These are phyloP conservation scores for Chamaetylas fuelleborni DNA, from an alignment of 2,113 vertebrate genomes.

Conservation along the genomic window DNA sequence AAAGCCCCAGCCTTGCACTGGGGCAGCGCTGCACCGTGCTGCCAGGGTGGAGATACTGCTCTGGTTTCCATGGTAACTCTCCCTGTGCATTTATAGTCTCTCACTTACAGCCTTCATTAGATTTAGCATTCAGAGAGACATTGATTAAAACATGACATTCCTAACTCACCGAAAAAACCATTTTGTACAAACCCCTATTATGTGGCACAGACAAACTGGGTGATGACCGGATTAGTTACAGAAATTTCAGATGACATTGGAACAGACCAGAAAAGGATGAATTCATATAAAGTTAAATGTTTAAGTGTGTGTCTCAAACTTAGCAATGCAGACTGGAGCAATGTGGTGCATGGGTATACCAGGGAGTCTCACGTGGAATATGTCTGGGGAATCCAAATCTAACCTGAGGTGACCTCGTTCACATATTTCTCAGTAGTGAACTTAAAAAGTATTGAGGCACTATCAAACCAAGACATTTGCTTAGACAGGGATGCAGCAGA, in stretches of 20 bases:
- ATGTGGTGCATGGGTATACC: not conserved
- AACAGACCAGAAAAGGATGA: slow-evolving; percentile 50
- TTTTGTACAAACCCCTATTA: slow-evolving; percentile 71
- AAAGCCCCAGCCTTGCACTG: not conserved
- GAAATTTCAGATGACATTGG: slow-evolving; percentile 65
- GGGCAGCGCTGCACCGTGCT: not conserved
- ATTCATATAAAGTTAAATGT: not conserved
- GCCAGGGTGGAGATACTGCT: not conserved
- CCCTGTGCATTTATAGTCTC: slow-evolving; percentile 66
- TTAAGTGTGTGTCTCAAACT: not conserved
- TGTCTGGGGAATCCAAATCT: not conserved
- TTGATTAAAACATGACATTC: slow-evolving; percentile 79
- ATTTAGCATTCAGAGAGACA: slow-evolving; percentile 71
- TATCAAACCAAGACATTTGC: not conserved
- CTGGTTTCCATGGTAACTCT: slow-evolving; percentile 74
- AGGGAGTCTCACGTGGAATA: not conserved
- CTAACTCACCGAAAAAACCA: slow-evolving; percentile 58
- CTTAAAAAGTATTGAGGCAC: not conserved
- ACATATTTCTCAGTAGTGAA: not conserved
- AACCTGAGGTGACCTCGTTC: not conserved
- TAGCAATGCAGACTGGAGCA: not conserved
- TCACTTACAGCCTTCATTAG: slow-evolving; percentile 72
- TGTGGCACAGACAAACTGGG: slow-evolving; percentile 57
- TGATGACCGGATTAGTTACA: slow-evolving; percentile 75
- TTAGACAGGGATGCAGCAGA: not conserved